Base-by-base conservation (phyloP, 2,888 invertebrate species). In the Phyto melanocephala region DNA sequence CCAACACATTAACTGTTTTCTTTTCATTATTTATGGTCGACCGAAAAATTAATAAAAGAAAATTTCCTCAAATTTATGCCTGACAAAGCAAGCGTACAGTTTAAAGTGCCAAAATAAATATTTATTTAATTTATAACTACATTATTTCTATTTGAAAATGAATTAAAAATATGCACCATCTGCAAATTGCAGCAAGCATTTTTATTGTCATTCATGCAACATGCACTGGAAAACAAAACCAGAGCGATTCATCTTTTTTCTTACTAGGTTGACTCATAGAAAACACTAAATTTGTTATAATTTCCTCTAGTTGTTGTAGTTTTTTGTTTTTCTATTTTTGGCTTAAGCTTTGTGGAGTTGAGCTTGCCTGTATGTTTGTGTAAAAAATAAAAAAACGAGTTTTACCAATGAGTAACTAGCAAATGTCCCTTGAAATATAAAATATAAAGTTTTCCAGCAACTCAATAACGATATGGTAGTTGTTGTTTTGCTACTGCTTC, bases 111-210 rank as follows among this genome's bases (percentile, higher is more conserved):
- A 86, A 84, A 85, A 81, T 81, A 85, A 85, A 85, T 84, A 85
- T 86, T 85, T 85, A 86, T 85, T 84, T 85, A 77, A 75, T 62
- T 17, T 58, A 45, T 11, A 35, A 15, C 15, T 24, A 56, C 8
- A 52, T 60, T 79, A 70, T 77, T 77, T 70, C 62, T 62, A 37
- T 77, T 79, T 71, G 70, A 71, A 83, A 85, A 85, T 85, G 86
- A 85, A 85, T 85, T 85, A 86, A 85, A 85, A 85, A 86, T 84
- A 86, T 80, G 81, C 82, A 80, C 84, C 85, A 84, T 81, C 84
- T 84, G 84, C 79, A 70, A 77, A 79, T 67, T 71, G 71, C 79
- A 71, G 24, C 33, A 35, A 71, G 79, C 75, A 82, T 56, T 82
- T 79, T 75, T 82, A 82, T 82, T 70, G 75, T 78, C 78, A 71